Evolutionary conservation across 2,113 vertebrate genomes (phyloP), one percentile per base, ranked within the genome.

Genomic region (Tauraco erythrolophus): DNA sequence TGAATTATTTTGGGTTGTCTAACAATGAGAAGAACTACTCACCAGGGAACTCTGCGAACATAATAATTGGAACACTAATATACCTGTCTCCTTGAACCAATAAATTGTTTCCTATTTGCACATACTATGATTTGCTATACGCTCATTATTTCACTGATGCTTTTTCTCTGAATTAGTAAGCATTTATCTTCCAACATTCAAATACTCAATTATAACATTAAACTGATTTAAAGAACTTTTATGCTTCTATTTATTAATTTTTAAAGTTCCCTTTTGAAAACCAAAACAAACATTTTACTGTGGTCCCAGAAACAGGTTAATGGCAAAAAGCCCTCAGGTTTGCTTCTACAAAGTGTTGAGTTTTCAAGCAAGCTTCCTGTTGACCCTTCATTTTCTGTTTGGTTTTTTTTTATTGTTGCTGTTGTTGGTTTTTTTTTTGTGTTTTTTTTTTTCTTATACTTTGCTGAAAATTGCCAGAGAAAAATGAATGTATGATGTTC

Each of bases 41-140:
- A 92, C 83, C 27, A 95, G 90, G 92, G 94, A 96, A 88, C 97
- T 94, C 81, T 87, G 54, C 57, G 94, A 95, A 74, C 88, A 86
- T 88, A 93, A 79, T 94, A 96, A 97, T 92, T 95, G 65, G 57
- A 96, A 65, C 75, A 61, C 64, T 94, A 94, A 95, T 97, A 97
- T 97, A 70, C 84, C 93, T 93, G 75, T 91, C 60, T 90, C 17
- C 61, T 74, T 82, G 71, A 94, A 88, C 75, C 10, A 8, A 95
- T 96, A 94, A 97, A 95, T 97, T 74, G 33, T 87, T 93, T 92
- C 69, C 30, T 94, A 65, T 96, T 97, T 95, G 64, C 78, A 48
- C 64, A 68, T 69, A 30, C 43, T 77, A 21, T 92, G 68, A 48
- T 76, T 94, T 94, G 71, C 61, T 95, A 14, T 64, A 37, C 6